phyloP scores from a whole-genome alignment of 2,113 vertebrate genomes.

The Arvicanthis niloticus region DNA sequence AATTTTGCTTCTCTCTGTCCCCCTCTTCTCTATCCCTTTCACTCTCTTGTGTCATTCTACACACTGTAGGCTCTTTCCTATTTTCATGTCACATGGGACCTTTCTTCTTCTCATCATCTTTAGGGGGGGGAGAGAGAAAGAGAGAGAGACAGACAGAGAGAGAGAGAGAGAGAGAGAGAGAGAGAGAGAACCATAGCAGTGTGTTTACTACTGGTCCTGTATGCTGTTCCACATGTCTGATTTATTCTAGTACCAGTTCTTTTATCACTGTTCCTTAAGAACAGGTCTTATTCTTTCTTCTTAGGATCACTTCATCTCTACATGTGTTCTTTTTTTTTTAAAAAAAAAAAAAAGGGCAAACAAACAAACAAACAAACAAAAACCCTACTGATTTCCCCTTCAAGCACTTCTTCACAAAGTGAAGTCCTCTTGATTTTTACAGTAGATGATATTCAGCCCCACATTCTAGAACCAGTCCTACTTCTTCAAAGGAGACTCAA shows the following conservation, averaged over 20 bases:
- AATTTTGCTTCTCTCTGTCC: neutral
- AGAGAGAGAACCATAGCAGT: neutral
- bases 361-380: too few species aligned
- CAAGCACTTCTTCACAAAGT: neutral
- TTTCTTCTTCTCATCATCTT: too few species aligned
- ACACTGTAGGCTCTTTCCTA: too few species aligned
- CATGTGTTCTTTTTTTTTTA: neutral
- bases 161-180: neutral
- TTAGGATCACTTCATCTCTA: neutral
- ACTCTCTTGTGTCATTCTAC: neutral
- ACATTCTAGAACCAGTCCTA: neutral
- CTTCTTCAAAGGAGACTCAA: neutral
- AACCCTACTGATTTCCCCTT: neutral
- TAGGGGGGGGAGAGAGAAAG: too few species aligned
- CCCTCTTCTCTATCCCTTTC: neutral
- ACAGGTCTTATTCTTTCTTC: neutral
- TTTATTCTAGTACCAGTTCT: neutral
- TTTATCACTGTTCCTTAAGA: neutral
- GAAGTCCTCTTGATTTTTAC: neutral
- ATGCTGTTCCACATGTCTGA: neutral
- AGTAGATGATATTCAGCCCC: neutral
- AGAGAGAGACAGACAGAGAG: too few species aligned
- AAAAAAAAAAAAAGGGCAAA: too few species aligned
- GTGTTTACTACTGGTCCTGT: neutral
- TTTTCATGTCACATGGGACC: neutral